These are phyloP conservation scores for Anseranas semipalmata DNA, from an alignment of 2,113 vertebrate species.

Conservation along the genomic window DNA sequence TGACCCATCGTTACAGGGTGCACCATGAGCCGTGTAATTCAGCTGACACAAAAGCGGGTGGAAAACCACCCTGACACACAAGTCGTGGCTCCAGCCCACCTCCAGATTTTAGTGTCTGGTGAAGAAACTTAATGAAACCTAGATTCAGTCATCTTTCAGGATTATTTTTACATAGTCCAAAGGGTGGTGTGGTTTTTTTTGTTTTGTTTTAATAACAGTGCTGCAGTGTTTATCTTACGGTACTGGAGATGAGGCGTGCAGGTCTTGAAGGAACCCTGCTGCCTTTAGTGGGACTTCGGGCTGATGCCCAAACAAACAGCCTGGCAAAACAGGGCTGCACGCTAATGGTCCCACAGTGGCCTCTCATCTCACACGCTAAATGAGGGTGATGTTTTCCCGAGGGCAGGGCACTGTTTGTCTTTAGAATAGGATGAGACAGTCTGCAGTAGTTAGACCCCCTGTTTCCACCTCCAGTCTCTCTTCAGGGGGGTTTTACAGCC, in stretches of 20 bases:
- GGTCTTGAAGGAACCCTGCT: background rate
- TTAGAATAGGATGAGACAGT: background rate
- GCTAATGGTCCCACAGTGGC: background rate
- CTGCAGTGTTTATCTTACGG: background rate
- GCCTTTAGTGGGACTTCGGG: background rate
- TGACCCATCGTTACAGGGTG: background rate
- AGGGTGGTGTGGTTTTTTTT: background rate
- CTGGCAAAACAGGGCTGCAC: background rate
- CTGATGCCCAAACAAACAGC: background rate
- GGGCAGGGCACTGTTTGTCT: background rate
- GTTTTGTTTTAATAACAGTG: background rate
- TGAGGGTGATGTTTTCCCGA: background rate
- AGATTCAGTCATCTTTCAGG: background rate
- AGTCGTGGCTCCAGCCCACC: background rate
- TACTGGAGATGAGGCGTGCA: fast-evolving
- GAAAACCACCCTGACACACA: background rate
- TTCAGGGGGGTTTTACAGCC: background rate
- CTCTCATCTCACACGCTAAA: background rate
- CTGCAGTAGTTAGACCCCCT: background rate
- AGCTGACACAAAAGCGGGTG: background rate
- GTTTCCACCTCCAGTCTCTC: background rate
- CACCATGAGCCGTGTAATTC: background rate
- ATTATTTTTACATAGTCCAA: background rate
- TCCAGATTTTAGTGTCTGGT: background rate
- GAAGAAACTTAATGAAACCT: background rate